Conservation (phyloP, 1,140 invertebrate genomes). For the Galendromus occidentalis region DNA sequence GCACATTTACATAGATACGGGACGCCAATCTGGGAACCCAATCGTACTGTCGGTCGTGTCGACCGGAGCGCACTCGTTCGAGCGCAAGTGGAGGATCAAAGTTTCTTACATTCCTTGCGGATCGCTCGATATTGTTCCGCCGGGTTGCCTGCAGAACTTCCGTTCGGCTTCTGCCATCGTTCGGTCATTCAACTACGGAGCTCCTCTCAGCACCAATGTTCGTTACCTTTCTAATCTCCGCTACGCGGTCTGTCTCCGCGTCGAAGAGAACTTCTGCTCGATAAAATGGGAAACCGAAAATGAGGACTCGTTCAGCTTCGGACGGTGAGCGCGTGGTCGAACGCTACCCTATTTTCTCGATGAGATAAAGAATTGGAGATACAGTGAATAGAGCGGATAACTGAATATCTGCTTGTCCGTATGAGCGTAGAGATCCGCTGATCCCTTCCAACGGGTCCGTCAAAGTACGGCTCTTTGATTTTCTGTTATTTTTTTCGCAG, state of each 20-base stretch:
- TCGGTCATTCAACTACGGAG: neutral
- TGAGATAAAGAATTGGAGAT: too few species aligned
- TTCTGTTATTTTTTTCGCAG: neutral
- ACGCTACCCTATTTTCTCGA: too few species aligned
- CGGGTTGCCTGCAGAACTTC: constrained; percentile 22
- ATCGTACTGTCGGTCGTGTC: constrained; percentile 28
- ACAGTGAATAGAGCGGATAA: too few species aligned
- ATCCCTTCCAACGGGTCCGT: too few species aligned
- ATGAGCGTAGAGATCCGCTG: too few species aligned
- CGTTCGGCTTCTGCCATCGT: constrained; percentile 4
- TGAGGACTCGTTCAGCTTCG: constrained; percentile 20
- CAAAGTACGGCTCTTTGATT: too few species aligned
- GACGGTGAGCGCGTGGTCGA: constrained; percentile 3
- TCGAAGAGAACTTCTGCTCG: constrained; percentile 66
- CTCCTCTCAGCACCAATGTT: constrained; percentile 28
- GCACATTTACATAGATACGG: constrained; percentile 53
- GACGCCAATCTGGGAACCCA: constrained; percentile 40
- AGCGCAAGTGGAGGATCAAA: constrained; percentile 23
- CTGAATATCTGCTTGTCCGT: too few species aligned
- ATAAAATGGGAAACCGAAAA: constrained; percentile 32
- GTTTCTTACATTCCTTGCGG: constrained; percentile 51
- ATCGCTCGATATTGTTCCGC: constrained; percentile 32
- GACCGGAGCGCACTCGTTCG: constrained; percentile 19
- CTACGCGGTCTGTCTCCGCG: constrained; percentile 61
- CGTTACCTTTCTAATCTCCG: constrained; percentile 70